Evolutionary conservation across 37 sponge, comb jelly and placozoan genomes (phyloP).

Genomic region (Beroe forskalii): DNA sequence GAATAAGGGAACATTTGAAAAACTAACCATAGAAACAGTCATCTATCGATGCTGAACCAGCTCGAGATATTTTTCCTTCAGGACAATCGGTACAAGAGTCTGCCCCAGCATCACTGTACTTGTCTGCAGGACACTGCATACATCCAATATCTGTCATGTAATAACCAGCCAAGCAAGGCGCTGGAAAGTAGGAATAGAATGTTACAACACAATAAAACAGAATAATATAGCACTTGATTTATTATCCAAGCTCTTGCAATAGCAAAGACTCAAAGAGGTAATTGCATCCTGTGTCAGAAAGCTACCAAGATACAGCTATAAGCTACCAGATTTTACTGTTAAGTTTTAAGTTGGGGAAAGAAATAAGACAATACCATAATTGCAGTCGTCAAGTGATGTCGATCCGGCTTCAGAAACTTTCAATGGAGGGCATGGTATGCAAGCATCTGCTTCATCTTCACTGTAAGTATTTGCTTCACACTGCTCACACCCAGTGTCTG

Average conservation of each 20-base stretch:
- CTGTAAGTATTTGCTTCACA: neutral
- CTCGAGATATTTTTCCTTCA: neutral
- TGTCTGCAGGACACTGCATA: neutral
- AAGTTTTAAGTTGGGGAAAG: too few relatives aligned
- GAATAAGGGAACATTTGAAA: too few relatives aligned
- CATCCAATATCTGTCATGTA: neutral
- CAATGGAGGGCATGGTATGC: neutral
- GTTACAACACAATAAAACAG: too few relatives aligned
- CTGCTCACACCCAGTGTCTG: constrained; percentile 6
- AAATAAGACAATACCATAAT: too few relatives aligned
- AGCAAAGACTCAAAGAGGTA: too few relatives aligned
- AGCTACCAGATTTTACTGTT: too few relatives aligned
- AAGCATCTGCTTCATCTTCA: neutral
- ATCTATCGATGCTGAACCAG: neutral
- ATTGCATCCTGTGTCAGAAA: too few relatives aligned
- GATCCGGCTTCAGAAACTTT: neutral
- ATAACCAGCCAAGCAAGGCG: neutral
- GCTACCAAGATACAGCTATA: too few relatives aligned
- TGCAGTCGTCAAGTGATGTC: neutral
- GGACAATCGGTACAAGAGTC: neutral
- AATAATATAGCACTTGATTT: too few relatives aligned
- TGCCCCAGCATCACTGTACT: neutral
- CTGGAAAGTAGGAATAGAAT: too few relatives aligned
- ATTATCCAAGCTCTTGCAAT: too few relatives aligned
- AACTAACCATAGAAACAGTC: too few relatives aligned